These are phyloP conservation scores for Xenopus laevis DNA, from an alignment of 2,113 vertebrate species.

Conservation along the genomic window DNA sequence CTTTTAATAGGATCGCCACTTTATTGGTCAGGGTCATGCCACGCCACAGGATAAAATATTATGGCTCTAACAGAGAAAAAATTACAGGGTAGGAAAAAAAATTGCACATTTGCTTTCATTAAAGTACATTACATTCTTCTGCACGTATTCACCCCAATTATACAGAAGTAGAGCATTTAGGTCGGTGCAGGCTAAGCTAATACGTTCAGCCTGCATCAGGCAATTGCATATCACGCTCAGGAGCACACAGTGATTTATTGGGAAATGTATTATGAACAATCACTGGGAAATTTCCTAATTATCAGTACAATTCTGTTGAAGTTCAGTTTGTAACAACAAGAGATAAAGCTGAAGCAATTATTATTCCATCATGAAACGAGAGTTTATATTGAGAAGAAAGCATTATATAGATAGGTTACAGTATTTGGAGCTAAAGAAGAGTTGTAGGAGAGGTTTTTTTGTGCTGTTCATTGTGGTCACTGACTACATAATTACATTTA, in stretches of 20 bases:
- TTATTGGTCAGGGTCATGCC: conserved; percentile 25
- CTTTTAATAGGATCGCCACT: conserved; percentile 28
- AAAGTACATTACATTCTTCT: conserved; percentile 27
- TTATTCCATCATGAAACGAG: too few relatives aligned
- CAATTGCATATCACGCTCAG: not conserved
- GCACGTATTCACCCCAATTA: conserved; percentile 27
- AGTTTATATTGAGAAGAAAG: too few relatives aligned
- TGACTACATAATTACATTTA: too few relatives aligned
- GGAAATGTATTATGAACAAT: not conserved
- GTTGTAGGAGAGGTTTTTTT: too few relatives aligned
- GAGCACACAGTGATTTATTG: conserved; percentile 19
- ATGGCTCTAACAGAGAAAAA: conserved; percentile 13
- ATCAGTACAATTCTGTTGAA: too few relatives aligned
- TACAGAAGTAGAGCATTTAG: conserved; percentile 18
- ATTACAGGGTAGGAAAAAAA: conserved; percentile 29
- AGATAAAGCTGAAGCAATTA: too few relatives aligned
- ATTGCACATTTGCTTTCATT: conserved; percentile 30
- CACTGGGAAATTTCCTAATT: not conserved
- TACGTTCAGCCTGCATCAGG: conserved; percentile 3
- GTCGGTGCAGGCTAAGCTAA: conserved; percentile 15
- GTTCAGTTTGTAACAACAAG: not conserved
- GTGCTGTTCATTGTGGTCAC: too few relatives aligned
- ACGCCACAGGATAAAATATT: conserved; percentile 6
- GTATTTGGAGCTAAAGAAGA: too few relatives aligned
- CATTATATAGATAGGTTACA: too few relatives aligned